phyloP scores from a whole-genome alignment of 1,140 invertebrate genomes.

The Caenorhabditis briggsae region DNA sequence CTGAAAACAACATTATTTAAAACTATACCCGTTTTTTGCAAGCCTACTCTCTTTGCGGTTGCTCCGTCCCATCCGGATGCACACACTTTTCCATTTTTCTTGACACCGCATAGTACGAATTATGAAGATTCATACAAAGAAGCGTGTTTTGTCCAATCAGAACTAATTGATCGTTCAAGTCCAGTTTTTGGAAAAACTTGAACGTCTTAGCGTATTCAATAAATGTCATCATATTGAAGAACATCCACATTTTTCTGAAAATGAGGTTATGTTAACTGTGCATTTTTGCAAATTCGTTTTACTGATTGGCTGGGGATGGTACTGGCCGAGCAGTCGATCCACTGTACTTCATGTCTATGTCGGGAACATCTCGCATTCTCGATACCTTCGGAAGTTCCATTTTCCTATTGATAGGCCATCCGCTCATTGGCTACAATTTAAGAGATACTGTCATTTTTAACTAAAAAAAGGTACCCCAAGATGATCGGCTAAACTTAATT shows the following conservation, averaged over 20 bases:
- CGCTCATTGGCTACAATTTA: neutral
- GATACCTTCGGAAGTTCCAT: neutral
- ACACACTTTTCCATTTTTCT: neutral
- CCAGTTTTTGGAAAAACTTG: neutral
- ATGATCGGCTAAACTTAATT: neutral
- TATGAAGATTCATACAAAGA: neutral
- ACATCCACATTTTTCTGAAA: neutral
- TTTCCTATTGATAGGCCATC: neutral
- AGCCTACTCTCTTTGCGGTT: neutral
- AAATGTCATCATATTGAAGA: neutral
- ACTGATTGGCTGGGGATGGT: neutral
- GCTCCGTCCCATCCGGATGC: neutral
- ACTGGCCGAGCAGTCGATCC: neutral
- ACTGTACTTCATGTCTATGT: neutral
- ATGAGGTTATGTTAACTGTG: neutral
- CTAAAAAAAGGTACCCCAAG: neutral
- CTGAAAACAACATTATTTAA: neutral
- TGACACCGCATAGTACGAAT: neutral
- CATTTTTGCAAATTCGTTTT: neutral
- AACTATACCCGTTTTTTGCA: too few species aligned
- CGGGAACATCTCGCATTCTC: neutral
- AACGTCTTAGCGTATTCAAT: conserved; percentile 8
- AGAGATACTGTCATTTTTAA: neutral
- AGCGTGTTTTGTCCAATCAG: neutral
- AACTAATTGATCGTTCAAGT: neutral